Evolutionary conservation across 1,140 invertebrate species (phyloP), one percentile per base, ranked within the genome.

Genomic region (Lysiphlebus fabarum): DNA sequence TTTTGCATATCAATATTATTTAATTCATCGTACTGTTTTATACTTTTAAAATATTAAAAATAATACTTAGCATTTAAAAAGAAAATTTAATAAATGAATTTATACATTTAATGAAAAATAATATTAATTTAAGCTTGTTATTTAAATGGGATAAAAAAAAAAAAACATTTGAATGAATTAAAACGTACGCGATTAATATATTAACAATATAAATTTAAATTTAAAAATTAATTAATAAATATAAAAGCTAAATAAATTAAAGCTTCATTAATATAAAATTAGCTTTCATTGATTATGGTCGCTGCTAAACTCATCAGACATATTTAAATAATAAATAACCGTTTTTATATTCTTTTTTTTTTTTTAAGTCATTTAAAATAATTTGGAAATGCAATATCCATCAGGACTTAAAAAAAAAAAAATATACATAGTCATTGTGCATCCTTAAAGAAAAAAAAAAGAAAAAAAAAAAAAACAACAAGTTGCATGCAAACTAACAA

Each of bases 241-340:
- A 68, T 65, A 65, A 63, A 56, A 60, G 53, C 65, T 53, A 8
- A 56, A 54, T 8, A 61, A 58, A 64, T 14, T 57, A 54, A 59
- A 67, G 62, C 65, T 62, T 56, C 58, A 54, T 58, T 54, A 36
- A 62, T 67, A 61, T 63, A 61, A 67, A 58, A 64, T 62, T 70
- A 66, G 70, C 74, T 78, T 79, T 79, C 76, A 77, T 62, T 75
- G 76, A 79, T 79, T 78, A 79, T 79, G 77, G 77, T 79, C 77
- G 77, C 77, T 79, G 77, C 72, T 78, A 71, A 51, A 70, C 74
- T 75, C 75, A 78, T 77, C 74, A 68, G 17, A 26, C 17, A 26
- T 26, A 70, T 59, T 72, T 67, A 62, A 43, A 62, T 48, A 9
- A 51, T 9, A 48, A 50, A 53, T 11, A 37, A 45, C 42, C n/a